Conservation (phyloP, 64 coral and sea anemone genomes). For the Porites australiensis region DNA sequence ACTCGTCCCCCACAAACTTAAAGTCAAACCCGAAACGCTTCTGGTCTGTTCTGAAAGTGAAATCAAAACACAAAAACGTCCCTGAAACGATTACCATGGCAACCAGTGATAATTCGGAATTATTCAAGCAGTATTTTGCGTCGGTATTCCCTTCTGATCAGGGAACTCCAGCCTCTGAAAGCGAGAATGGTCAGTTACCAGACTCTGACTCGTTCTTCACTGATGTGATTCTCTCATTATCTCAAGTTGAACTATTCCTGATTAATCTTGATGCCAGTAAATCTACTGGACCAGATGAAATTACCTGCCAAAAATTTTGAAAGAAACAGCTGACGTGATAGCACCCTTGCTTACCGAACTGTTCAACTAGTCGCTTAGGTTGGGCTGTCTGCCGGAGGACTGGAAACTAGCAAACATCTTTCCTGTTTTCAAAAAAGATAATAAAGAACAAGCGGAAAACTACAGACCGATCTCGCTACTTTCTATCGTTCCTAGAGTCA, state of each 20-base stretch:
- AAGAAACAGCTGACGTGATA: not conserved
- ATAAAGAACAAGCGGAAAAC: not conserved
- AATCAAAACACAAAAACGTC: too few relatives aligned
- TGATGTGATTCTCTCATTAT: not conserved
- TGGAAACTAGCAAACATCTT: not conserved
- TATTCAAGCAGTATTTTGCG: not conserved
- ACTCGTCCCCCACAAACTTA: too few relatives aligned
- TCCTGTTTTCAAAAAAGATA: not conserved
- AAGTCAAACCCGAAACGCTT: too few relatives aligned
- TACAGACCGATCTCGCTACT: too few relatives aligned
- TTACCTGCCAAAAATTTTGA: too few relatives aligned
- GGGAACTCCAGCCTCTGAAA: not conserved
- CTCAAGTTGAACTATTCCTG: not conserved
- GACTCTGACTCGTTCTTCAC: not conserved
- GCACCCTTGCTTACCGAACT: not conserved
- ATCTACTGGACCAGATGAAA: too few relatives aligned
- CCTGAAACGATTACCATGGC: too few relatives aligned
- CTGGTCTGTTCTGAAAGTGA: too few relatives aligned
- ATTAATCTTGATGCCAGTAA: not conserved
- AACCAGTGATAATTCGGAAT: too few relatives aligned
- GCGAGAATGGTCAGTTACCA: not conserved
- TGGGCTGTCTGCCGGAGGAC: not conserved
- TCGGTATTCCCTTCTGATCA: not conserved
- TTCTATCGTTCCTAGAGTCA: too few relatives aligned
- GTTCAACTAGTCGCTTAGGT: not conserved